These are phyloP conservation scores for Pycnonotus jocosus DNA, from an alignment of 2,113 vertebrate species.

Conservation along the genomic window DNA sequence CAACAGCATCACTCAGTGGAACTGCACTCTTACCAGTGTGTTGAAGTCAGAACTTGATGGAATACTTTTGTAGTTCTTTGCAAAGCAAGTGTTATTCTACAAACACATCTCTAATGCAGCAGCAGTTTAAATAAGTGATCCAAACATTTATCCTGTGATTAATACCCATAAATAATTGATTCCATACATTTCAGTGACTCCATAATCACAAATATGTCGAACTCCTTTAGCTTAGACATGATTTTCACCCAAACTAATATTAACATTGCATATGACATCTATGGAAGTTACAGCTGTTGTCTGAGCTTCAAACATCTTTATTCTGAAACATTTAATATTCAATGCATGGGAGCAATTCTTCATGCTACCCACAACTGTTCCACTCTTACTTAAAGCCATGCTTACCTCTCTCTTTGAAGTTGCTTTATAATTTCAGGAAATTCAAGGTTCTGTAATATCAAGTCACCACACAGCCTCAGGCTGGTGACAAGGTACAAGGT, in stretches of 20 bases:
- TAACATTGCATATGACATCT: neutral
- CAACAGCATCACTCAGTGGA: neutral
- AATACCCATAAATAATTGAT: neutral
- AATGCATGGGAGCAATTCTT: neutral
- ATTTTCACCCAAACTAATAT: neutral
- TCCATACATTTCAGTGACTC: neutral
- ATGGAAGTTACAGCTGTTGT: neutral
- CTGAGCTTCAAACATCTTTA: neutral
- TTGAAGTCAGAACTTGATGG: neutral
- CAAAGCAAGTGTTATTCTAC: neutral
- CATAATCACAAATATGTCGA: neutral
- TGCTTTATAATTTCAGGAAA: neutral
- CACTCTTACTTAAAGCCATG: neutral
- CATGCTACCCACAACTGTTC: neutral
- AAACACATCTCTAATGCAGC: neutral
- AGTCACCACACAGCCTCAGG: neutral
- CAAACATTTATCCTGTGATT: neutral
- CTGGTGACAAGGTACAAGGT: neutral
- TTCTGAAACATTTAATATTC: neutral
- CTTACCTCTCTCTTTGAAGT: neutral
- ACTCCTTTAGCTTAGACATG: neutral
- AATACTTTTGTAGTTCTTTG: neutral
- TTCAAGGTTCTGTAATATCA: neutral
- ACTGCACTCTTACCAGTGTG: neutral
- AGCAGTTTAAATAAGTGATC: neutral